Evolutionary conservation across 2,113 vertebrate species (phyloP), one percentile per base, ranked within the genome.

Genomic region (Arothron firmamentum): DNA sequence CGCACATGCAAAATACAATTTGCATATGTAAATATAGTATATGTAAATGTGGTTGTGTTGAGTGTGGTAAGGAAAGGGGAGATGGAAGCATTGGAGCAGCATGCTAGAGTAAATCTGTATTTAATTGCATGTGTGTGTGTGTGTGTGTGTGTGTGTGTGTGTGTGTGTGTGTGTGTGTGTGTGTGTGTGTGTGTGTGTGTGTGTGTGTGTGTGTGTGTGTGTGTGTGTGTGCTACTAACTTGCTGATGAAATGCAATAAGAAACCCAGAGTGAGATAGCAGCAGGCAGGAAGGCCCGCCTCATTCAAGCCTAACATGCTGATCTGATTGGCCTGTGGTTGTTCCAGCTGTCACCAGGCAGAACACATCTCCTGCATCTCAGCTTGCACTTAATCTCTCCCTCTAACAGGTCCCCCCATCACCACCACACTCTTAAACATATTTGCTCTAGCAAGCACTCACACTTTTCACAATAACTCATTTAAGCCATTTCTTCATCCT

Each of bases 271-370:
- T 73, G 56, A 66, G 57, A 65, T 3, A 70, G 57, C 64, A 66
- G 67, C 73, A 52, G 25, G 62, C 75, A 80, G 74, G 49, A 87
- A 89, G 83, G 45, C 82, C 87, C 77, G 70, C 88, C 88, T 88
- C 67, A 74, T 73, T 85, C 79, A 84, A 79, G 83, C 47, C 69
- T 50, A 82, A 72, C 12, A 55, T 38, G 61, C 62, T 48, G 67
- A 71, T 86, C 75, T 83, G 82, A 91, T 91, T 90, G 89, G 91
- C 77, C 74, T 50, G 31, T 62, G 53, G 74, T 74, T 79, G 55
- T 53, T 89, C 86, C 87, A 89, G 85, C 89, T 91, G 91, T 92
- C 89, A 91, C 91, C 82, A 90, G 91, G 91, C 91, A 92, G 89
- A 91, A 92, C 78, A 80, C 83, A 82, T 85, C 85, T 84, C 69